Evolutionary conservation across 2,113 vertebrate genomes (phyloP).

Genomic region (human (Homo sapiens)): DNA sequence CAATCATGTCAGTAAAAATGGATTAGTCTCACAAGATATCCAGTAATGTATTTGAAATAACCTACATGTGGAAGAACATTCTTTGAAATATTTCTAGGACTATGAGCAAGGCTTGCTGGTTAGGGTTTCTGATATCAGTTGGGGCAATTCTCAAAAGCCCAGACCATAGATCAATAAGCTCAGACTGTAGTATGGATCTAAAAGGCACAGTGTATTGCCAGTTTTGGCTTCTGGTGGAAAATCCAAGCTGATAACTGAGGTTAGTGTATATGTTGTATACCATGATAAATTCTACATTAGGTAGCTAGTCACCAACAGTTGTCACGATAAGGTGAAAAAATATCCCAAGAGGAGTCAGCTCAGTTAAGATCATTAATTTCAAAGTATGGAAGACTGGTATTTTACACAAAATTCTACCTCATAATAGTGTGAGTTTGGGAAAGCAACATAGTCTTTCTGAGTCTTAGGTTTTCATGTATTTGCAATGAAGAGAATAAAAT

Average conservation of each 20-base stretch:
- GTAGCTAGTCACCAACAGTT: neutral
- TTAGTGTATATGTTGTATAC: neutral
- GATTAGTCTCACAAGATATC: neutral
- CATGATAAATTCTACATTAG: neutral
- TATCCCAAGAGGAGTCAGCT: neutral
- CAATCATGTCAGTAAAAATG: neutral
- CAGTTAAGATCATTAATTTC: neutral
- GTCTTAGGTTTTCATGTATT: neutral
- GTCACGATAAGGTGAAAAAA: neutral
- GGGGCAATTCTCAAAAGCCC: neutral
- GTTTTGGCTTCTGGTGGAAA: neutral
- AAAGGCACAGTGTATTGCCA: neutral
- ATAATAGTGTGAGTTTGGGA: neutral
- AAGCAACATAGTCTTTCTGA: neutral
- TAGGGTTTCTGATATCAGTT: neutral
- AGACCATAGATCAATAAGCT: neutral
- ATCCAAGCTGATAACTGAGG: neutral
- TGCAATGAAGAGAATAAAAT: neutral
- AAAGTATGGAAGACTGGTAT: neutral
- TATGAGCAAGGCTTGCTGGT: neutral
- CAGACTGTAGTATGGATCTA: neutral
- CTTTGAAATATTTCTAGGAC: neutral
- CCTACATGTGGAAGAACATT: neutral
- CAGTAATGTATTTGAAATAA: neutral
- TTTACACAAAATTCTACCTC: neutral